Evolutionary conservation across 2,888 invertebrate species (phyloP).

Genomic region (Trimorus sp.): DNA sequence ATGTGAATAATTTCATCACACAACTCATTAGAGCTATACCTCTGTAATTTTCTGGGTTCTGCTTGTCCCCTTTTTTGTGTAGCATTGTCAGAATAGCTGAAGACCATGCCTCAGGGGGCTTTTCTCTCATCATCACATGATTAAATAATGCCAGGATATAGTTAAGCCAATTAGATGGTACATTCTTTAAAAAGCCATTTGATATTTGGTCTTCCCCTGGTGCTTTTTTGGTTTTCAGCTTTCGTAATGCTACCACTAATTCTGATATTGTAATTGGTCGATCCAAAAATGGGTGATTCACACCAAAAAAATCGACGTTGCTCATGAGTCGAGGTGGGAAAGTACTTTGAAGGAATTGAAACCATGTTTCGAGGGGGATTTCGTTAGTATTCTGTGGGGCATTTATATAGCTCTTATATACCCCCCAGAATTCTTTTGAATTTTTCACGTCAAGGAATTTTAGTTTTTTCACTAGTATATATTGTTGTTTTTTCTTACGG

Average conservation of each 20-base stretch:
- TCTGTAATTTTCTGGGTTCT: slow-evolving; percentile 1
- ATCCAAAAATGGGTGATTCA: no score
- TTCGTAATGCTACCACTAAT: not conserved
- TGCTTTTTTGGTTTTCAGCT: slow-evolving; percentile 3
- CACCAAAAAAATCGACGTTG: no score
- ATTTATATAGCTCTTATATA: no score
- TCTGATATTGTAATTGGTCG: no score
- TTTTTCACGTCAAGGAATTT: no score
- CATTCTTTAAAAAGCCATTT: slow-evolving; percentile 17
- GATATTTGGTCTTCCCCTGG: slow-evolving; percentile 14
- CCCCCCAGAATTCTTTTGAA: no score
- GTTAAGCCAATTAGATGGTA: slow-evolving; percentile 19
- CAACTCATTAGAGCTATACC: slow-evolving; percentile 21
- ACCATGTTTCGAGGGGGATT: no score
- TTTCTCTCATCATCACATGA: not conserved
- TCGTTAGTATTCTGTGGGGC: no score
- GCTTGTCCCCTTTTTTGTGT: slow-evolving; percentile 6
- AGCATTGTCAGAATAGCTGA: not conserved
- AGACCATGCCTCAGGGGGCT: not conserved
- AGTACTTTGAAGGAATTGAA: no score
- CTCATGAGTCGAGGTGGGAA: no score
- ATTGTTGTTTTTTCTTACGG: no score
- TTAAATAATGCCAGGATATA: slow-evolving; percentile 9
- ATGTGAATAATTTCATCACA: slow-evolving; percentile 3
- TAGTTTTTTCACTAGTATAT: no score